Evolutionary conservation across 64 coral and sea anemone species (phyloP).

Genomic region (Dendronephthya gigantea): DNA sequence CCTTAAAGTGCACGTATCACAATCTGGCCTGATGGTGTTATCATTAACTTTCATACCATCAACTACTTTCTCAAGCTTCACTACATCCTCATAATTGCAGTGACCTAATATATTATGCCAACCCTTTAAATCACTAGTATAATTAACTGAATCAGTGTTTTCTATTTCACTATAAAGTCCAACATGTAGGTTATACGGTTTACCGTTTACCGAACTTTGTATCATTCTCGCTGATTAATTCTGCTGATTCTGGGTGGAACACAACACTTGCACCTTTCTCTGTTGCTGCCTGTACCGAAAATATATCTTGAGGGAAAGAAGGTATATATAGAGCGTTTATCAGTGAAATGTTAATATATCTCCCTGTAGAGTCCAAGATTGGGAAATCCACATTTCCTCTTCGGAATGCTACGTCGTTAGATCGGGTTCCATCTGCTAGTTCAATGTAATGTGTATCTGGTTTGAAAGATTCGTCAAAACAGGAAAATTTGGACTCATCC

Average conservation of each 20-base stretch:
- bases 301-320: conserved; percentile 33
- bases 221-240: conserved; percentile 23
- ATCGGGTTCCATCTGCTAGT: conserved; percentile 29
- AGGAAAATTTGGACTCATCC: background rate
- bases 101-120: conserved; percentile 7
- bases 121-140: background rate
- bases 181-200: too few relatives aligned
- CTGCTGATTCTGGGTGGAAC: conserved; percentile 18
- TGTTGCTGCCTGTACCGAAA: conserved; percentile 32
- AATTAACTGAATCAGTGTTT: background rate
- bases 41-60: background rate
- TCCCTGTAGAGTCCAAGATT: background rate
- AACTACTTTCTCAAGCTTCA: background rate
- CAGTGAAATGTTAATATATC: background rate
- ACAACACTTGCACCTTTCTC: conserved; percentile 2
- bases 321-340: conserved; percentile 5
- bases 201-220: conserved; percentile 42
- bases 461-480: background rate
- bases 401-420: conserved; percentile 33
- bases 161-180: background rate
- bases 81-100: background rate
- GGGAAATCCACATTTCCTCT: conserved; percentile 16
- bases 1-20: conserved; percentile 24
- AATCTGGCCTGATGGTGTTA: conserved; percentile 3
- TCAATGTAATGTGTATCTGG: background rate